Evolutionary conservation across 2,888 invertebrate species (phyloP).

Genomic region (Oscheius sp.): DNA sequence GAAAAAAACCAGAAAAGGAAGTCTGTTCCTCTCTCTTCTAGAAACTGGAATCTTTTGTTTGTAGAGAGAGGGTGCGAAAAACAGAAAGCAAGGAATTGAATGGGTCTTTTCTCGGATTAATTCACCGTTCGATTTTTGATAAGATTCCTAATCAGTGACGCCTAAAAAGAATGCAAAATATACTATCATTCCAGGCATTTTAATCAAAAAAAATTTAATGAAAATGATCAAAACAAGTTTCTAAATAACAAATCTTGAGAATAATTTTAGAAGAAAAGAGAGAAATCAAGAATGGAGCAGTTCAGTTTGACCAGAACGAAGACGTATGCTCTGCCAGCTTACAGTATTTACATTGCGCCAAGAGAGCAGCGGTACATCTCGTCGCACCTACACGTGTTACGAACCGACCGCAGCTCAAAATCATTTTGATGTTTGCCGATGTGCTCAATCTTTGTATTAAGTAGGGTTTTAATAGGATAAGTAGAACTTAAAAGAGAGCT

Average conservation of each 20-base stretch:
- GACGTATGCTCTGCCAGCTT: slow-evolving; percentile 27
- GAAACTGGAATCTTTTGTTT: neutral
- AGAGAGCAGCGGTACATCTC: slow-evolving; percentile 27
- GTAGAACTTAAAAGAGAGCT: neutral
- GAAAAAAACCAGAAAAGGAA: too few species aligned
- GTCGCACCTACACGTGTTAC: slow-evolving; percentile 9
- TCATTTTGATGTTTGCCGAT: neutral
- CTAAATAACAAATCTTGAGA: too few species aligned
- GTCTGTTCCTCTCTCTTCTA: too few species aligned
- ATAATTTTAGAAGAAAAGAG: too few species aligned
- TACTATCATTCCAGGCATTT: too few species aligned
- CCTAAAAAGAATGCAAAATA: too few species aligned
- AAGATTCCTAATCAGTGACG: too few species aligned
- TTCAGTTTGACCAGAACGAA: slow-evolving; percentile 11
- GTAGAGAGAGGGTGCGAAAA: neutral
- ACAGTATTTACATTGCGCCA: slow-evolving; percentile 27
- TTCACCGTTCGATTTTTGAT: too few species aligned
- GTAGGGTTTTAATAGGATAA: neutral
- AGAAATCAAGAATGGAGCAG: neutral
- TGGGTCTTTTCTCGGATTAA: slow-evolving; percentile 9
- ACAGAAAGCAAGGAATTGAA: too few species aligned
- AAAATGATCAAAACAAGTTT: too few species aligned
- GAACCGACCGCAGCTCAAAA: neutral
- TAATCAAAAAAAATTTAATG: too few species aligned
- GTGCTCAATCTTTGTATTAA: neutral